These are phyloP conservation scores for Hylomyscus alleni DNA, from an alignment of 2,797 vertebrate species.

Conservation along the genomic window DNA sequence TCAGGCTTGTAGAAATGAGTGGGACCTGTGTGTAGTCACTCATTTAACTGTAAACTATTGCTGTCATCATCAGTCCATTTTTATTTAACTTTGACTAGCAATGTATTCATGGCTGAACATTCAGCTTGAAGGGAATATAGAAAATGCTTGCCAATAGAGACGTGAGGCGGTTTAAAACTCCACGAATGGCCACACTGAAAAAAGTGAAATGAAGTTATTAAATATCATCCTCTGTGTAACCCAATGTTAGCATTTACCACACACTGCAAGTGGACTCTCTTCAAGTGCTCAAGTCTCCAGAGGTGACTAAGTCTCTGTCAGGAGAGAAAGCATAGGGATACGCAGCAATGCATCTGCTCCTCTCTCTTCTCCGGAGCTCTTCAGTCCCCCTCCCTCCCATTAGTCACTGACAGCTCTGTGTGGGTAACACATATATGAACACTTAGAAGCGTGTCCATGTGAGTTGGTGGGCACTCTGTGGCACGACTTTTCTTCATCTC, in stretches of 20 bases:
- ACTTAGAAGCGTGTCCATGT: background rate
- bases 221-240: conserved; percentile 40
- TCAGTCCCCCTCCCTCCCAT: background rate
- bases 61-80: background rate
- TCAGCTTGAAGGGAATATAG: background rate
- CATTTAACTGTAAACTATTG: background rate
- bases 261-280: background rate
- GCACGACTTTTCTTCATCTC: background rate
- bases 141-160: background rate
- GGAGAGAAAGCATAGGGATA: background rate
- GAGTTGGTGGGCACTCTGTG: background rate
- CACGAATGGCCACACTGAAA: background rate
- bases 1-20: background rate
- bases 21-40: background rate
- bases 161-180: background rate
- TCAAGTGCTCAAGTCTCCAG: too few relatives aligned
- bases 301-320: too few relatives aligned
- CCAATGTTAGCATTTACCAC: background rate
- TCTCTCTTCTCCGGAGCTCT: background rate
- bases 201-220: conserved; percentile 34
- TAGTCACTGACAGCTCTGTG: background rate
- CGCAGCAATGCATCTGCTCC: background rate
- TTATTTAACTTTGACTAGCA: conserved; percentile 1
- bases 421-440: background rate
- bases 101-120: background rate